Conservation (phyloP, 2,888 invertebrate species). For the Pyrochroa serraticornis region DNA sequence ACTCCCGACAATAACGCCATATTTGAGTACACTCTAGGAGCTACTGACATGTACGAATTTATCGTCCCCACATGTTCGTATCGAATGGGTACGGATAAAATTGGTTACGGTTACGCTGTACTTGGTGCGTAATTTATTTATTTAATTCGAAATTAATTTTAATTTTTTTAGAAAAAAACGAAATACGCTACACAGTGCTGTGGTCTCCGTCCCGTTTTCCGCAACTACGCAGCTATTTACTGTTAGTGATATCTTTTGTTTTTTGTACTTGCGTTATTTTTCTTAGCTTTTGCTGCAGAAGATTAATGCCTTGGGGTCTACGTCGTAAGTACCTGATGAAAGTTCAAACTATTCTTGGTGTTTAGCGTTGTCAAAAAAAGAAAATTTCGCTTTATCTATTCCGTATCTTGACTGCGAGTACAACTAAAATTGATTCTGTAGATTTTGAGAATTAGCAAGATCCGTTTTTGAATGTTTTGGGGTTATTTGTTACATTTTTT, state of each 20-base stretch:
- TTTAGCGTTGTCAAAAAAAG: too few species aligned
- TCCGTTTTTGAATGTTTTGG: too few species aligned
- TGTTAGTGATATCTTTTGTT: conserved; percentile 50
- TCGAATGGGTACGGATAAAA: conserved; percentile 87
- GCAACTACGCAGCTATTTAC: conserved; percentile 64
- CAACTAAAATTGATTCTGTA: too few species aligned
- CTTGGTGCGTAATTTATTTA: conserved; percentile 65
- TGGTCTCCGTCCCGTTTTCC: conserved; percentile 78
- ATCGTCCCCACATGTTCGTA: conserved; percentile 95
- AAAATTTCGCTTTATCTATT: too few species aligned
- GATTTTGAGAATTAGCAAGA: too few species aligned
- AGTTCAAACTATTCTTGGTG: too few species aligned
- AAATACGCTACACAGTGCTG: conserved; percentile 73
- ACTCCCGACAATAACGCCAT: conserved; percentile 52
- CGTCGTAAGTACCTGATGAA: conserved; percentile 15
- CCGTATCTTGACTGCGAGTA: too few species aligned
- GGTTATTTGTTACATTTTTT: too few species aligned
- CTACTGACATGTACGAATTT: conserved; percentile 70
- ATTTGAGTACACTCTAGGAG: conserved; percentile 57
- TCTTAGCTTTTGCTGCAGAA: conserved; percentile 17
- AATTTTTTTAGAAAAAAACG: conserved; percentile 65
- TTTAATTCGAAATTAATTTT: background rate
- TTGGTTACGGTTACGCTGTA: conserved; percentile 86
- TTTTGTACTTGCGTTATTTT: conserved; percentile 31
- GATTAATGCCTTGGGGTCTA: background rate